Evolutionary conservation across 2,113 vertebrate species (phyloP).

Genomic region (Cairina moschata): DNA sequence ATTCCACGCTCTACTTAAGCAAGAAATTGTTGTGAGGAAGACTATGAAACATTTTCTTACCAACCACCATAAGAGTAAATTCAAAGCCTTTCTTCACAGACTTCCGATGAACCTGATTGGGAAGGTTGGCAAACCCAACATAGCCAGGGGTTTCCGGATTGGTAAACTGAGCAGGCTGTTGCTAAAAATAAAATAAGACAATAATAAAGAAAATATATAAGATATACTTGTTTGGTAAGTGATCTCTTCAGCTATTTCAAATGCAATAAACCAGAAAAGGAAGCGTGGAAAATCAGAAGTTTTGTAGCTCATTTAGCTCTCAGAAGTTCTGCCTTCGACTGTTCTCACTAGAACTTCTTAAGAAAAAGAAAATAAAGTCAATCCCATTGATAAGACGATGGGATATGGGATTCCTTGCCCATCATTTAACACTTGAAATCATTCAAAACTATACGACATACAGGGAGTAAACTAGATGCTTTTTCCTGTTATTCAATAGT

Average conservation of each 20-base stretch:
- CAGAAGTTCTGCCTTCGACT: neutral
- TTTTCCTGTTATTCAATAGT: neutral
- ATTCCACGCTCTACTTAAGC: neutral
- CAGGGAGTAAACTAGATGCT: neutral
- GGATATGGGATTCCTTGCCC: neutral
- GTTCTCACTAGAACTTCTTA: neutral
- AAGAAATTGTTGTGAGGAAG: neutral
- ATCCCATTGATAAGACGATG: too few relatives aligned
- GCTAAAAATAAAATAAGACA: slow-evolving; percentile 43
- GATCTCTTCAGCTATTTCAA: neutral
- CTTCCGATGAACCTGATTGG: slow-evolving; percentile 98
- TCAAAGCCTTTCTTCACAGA: slow-evolving; percentile 99
- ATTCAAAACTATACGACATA: neutral
- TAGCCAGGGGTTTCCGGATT: slow-evolving; percentile 98
- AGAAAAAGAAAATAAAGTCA: neutral
- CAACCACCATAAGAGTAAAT: slow-evolving; percentile 98
- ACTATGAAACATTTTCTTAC: slow-evolving; percentile 77
- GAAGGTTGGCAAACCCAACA: slow-evolving; percentile 97
- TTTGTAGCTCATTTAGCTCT: neutral
- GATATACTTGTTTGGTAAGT: neutral
- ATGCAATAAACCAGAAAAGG: neutral
- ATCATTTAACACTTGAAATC: neutral
- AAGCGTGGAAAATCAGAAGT: neutral
- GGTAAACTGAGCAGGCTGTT: slow-evolving; percentile 90
- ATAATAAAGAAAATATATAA: neutral